Percentiles rank a stretch among this genome's conserved stretches.
These are phyloP conservation scores for Arizona elegans DNA, from an alignment of 2,113 vertebrate genomes.

Conservation along the genomic window DNA sequence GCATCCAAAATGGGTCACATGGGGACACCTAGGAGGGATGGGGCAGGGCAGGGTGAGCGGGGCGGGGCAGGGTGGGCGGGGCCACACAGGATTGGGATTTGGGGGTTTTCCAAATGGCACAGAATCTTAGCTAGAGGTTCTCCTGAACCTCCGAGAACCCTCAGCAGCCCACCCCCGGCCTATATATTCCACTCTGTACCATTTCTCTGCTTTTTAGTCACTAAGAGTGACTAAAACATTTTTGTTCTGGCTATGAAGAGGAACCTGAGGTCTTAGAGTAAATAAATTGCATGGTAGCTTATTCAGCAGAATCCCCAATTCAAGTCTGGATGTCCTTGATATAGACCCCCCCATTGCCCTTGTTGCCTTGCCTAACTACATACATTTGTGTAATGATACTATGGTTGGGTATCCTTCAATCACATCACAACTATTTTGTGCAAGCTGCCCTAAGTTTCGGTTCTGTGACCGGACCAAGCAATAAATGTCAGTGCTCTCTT, in stretches of 20 bases:
- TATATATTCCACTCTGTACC: not conserved
- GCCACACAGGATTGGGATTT: too few species aligned
- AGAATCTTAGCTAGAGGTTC: too few species aligned
- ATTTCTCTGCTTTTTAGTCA: not conserved
- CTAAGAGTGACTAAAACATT: not conserved
- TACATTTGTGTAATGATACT: not conserved
- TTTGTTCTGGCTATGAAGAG: not conserved
- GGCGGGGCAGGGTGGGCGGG: too few species aligned
- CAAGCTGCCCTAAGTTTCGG: not conserved
- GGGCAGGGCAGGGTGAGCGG: too few species aligned
- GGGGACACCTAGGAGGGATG: too few species aligned
- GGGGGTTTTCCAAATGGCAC: too few species aligned
- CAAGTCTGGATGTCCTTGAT: not conserved
- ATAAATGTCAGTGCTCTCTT: slow-evolving; percentile 8
- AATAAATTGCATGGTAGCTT: not conserved
- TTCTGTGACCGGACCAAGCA: slow-evolving; percentile 1
- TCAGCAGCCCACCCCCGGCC: too few species aligned
- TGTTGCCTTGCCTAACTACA: not conserved
- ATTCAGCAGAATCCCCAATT: not conserved
- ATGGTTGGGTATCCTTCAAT: not conserved
- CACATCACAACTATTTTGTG: not conserved
- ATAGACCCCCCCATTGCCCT: not conserved
- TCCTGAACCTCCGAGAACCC: too few species aligned
- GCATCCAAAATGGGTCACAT: too few species aligned
- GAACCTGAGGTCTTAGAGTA: not conserved